Conservation (phyloP, 2,888 invertebrate genomes). For the Listrodromus nycthemerus region DNA sequence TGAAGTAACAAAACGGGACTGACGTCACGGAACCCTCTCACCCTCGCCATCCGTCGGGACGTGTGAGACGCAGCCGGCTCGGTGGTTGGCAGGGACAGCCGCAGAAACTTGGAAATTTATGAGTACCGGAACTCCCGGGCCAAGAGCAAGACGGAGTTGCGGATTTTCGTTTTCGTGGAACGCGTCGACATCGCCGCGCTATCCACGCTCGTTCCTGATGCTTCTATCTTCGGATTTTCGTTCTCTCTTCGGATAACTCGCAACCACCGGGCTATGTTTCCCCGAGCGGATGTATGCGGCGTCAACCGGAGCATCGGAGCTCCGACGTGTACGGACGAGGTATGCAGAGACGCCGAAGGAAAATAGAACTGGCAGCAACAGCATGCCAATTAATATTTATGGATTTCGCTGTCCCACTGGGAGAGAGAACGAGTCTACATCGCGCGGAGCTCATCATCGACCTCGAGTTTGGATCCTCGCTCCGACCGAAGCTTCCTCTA, state of each 20-base stretch:
- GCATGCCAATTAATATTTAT: slow-evolving; percentile 77
- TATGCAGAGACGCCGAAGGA: slow-evolving; percentile 5
- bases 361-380: slow-evolving; percentile 1
- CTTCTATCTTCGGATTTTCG: slow-evolving; percentile 6
- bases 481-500: neutral
- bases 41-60: slow-evolving; percentile 26
- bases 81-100: slow-evolving; percentile 76
- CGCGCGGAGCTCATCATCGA: neutral
- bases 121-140: slow-evolving; percentile 64
- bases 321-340: neutral
- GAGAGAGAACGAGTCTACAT: neutral
- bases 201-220: neutral
- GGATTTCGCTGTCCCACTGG: slow-evolving; percentile 54
- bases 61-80: slow-evolving; percentile 43
- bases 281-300: neutral
- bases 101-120: slow-evolving; percentile 81
- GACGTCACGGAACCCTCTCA: slow-evolving; percentile 38
- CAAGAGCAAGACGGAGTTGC: slow-evolving; percentile 64
- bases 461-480: neutral
- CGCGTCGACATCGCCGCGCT: slow-evolving; percentile 27
- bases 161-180: slow-evolving; percentile 75
- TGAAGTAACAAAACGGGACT: slow-evolving; percentile 41
- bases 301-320: neutral
- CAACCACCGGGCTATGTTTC: neutral
- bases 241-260: slow-evolving; percentile 10